Conservation (phyloP, 2,797 vertebrate species). For the Rhinophrynus dorsalis region DNA sequence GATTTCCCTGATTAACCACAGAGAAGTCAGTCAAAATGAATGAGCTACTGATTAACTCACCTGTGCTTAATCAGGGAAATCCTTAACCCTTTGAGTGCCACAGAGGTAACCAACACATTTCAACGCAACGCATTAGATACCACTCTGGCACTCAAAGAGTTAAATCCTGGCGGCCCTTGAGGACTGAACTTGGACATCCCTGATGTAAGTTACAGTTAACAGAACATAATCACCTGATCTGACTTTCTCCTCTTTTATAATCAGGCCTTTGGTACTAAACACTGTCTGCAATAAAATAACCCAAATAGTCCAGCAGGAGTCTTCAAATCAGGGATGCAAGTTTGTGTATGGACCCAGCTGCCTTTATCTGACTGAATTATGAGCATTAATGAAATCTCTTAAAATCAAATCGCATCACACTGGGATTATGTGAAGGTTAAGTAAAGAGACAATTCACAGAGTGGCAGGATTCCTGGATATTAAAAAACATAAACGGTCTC, state of each 20-base stretch:
- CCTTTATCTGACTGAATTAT: constrained; percentile 24
- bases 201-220: no score
- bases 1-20: no score
- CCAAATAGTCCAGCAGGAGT: background rate
- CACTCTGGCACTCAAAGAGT: no score
- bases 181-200: background rate
- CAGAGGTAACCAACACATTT: no score
- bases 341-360: background rate
- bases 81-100: no score
- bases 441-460: constrained; percentile 44
- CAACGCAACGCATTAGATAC: no score
- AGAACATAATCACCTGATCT: no score
- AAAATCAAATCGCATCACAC: constrained; percentile 39
- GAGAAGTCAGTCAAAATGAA: no score
- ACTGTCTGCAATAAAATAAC: background rate
- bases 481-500: constrained; percentile 43
- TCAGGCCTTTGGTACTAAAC: no score
- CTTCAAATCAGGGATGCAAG: background rate
- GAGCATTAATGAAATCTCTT: constrained; percentile 42
- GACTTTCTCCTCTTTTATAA: no score
- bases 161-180: background rate
- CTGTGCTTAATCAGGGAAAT: no score
- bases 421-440: constrained; percentile 42
- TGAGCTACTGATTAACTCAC: no score
- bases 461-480: constrained; percentile 46